Conservation (phyloP, 2,797 vertebrate genomes). For the Falco peregrinus region DNA sequence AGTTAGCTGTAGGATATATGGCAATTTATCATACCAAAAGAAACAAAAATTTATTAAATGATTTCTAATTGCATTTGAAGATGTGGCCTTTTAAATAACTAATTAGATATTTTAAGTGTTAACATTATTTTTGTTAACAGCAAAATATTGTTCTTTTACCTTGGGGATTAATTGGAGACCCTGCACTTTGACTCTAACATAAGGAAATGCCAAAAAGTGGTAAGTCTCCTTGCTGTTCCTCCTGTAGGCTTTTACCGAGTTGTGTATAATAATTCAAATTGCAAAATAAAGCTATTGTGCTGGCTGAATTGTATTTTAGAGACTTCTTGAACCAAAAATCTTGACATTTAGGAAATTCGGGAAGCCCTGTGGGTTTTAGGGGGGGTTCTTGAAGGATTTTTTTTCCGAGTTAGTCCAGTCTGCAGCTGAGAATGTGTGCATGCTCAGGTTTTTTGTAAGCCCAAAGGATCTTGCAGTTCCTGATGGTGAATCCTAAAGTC, state of each 20-base stretch:
- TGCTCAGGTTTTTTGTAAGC: background rate
- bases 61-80: background rate
- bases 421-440: background rate
- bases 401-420: background rate
- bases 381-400: background rate
- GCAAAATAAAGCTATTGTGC: slow-evolving; percentile 9
- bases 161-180: background rate
- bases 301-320: background rate
- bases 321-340: background rate
- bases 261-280: background rate
- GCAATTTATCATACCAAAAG: background rate
- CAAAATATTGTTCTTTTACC: background rate
- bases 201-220: background rate
- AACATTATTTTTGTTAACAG: background rate
- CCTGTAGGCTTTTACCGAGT: background rate
- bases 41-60: background rate
- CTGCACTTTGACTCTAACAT: background rate
- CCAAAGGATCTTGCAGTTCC: background rate
- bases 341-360: background rate
- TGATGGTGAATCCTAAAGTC: background rate
- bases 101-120: background rate
- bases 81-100: slow-evolving; percentile 31
- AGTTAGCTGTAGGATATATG: background rate
- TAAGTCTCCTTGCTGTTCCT: background rate
- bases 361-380: background rate